Evolutionary conservation across 2,797 vertebrate genomes (phyloP), one percentile per base, ranked within the genome.

Genomic region (Lacerta bilineata): DNA sequence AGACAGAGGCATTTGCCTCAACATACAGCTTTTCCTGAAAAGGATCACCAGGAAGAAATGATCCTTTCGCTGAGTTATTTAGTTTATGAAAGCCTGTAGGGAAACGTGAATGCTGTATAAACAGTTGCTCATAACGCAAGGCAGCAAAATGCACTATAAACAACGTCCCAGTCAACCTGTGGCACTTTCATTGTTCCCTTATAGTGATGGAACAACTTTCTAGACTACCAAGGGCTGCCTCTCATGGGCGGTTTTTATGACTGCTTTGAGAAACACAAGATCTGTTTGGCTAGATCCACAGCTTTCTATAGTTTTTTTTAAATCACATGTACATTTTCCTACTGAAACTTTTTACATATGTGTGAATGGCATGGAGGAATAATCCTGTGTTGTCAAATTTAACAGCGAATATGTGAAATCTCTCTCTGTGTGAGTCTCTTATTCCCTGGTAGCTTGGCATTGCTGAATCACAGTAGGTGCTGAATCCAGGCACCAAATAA

Each of bases 1-100:
- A 91, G 90, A 90, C 4, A 23, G 29, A 10, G 90, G 74, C 64
- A 87, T 69, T 90, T 90, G 79, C 81, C 86, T 85, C 87, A 90
- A n/a, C 87, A 84, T 93, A 84, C 79, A 78, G 64, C 27, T 81
- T 85, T 43, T 59, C 61, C 46, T 18, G 71, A 39, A 76, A 79
- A 87, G 71, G 39, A 92, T 50, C 0, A 0, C 20, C 1, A 72
- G 1, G 43, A 17, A 91, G n/a, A 89, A 89, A 81, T 0, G 8
- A 87, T n/a, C 59, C 71, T 55, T 43, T 74, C 1, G 5, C 46
- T 41, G 7, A 71, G 2, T 8, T 13, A 36, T 79, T 27, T 75
- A 50, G 82, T 74, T 88, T 64, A 86, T 75, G 25, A 74, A 66
- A 2, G 64, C 0, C 0, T 1, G 41, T 18, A 89, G 29, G 27